Conservation (phyloP, 2,888 invertebrate species). For the Stratiomys singularior region DNA sequence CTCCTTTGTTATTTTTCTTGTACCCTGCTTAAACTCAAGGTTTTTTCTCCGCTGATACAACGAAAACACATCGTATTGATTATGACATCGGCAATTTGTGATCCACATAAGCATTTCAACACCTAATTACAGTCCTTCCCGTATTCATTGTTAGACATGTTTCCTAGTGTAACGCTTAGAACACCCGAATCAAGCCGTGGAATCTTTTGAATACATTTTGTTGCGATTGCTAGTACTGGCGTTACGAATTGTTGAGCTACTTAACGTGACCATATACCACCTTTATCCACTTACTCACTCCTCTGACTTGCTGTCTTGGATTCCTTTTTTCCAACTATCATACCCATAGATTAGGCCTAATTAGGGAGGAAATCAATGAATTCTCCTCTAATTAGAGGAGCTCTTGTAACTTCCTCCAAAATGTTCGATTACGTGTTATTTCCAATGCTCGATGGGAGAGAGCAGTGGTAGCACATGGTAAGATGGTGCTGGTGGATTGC, state of each 20-base stretch:
- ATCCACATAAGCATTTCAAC: not conserved
- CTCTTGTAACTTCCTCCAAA: conserved; percentile 35
- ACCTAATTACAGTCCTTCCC: conserved; percentile 7
- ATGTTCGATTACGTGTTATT: conserved; percentile 37
- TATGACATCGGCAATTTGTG: conserved; percentile 17
- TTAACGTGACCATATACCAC: conserved; percentile 26
- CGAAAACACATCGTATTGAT: not conserved
- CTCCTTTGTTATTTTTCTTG: too few species aligned
- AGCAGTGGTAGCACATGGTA: not conserved
- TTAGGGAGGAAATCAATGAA: conserved; percentile 44
- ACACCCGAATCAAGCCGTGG: not conserved
- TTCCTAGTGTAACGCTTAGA: not conserved
- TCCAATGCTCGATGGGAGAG: not conserved
- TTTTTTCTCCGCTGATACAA: too few species aligned
- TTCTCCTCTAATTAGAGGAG: conserved; percentile 43
- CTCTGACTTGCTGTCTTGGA: not conserved
- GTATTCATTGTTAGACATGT: not conserved
- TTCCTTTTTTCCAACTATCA: conserved; percentile 28
- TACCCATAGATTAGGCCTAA: conserved; percentile 36
- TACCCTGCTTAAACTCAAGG: too few species aligned
- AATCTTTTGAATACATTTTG: conserved; percentile 12
- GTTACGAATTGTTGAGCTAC: conserved; percentile 16
- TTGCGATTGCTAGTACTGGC: not conserved
- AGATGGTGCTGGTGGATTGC: conserved; percentile 1
- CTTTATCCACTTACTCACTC: not conserved